Percentiles rank a stretch among this genome's conserved stretches.
These are phyloP conservation scores for Gadus macrocephalus DNA, from an alignment of 2,113 vertebrate genomes.

Conservation along the genomic window DNA sequence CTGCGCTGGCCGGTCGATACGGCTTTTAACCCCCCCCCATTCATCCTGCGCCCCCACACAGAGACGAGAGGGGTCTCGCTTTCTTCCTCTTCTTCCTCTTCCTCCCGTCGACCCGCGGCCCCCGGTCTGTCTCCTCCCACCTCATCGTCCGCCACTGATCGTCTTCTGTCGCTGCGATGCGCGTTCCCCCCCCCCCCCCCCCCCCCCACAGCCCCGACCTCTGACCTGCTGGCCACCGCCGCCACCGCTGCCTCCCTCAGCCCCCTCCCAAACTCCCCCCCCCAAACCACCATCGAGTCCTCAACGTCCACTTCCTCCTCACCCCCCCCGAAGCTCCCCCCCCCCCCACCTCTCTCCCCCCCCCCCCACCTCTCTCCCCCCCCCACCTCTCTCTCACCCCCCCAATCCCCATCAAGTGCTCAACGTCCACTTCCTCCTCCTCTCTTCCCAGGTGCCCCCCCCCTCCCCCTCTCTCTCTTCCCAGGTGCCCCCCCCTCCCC, in stretches of 20 bases:
- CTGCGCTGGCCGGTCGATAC: slow-evolving; percentile 22
- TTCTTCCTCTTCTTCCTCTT: slow-evolving; percentile 18
- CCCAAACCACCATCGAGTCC: neutral
- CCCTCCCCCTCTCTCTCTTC: slow-evolving; percentile 6
- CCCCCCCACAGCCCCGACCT: too few species aligned
- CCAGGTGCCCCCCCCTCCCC: slow-evolving; percentile 38
- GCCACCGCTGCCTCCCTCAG: neutral
- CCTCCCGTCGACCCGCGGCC: neutral
- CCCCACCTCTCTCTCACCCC: slow-evolving; percentile 13
- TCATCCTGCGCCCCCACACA: slow-evolving; percentile 27
- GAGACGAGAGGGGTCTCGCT: slow-evolving; percentile 4
- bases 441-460: too few species aligned
- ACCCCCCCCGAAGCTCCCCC: neutral
- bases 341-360: too few species aligned
- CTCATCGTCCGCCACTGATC: too few species aligned
- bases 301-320: slow-evolving; percentile 38
- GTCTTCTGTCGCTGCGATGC: too few species aligned
- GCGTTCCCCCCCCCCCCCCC: too few species aligned
- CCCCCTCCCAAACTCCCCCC: neutral
- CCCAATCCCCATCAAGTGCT: neutral
- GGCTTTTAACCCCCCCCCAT: slow-evolving; percentile 24
- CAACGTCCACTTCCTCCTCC: slow-evolving; percentile 35
- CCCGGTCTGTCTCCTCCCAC: neutral
- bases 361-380: neutral
- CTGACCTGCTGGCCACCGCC: too few species aligned